These are phyloP conservation scores for Cercopithecus petaurista DNA, from an alignment of 2,797 vertebrate genomes.

Conservation along the genomic window DNA sequence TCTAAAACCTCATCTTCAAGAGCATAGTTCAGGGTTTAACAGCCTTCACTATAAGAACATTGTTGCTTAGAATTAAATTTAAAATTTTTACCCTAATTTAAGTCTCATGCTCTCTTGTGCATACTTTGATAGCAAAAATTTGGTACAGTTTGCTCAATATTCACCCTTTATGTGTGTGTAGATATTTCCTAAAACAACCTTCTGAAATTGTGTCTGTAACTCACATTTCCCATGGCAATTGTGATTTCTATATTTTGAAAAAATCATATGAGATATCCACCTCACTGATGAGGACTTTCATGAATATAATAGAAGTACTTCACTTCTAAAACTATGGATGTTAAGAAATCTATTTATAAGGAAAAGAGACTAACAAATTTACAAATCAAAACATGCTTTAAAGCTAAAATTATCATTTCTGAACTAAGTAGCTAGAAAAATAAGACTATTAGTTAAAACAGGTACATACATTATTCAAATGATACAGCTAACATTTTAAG, in stretches of 20 bases:
- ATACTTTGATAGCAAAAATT: slow-evolving; percentile 51
- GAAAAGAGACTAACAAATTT: slow-evolving; percentile 56
- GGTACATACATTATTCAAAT: slow-evolving; percentile 74
- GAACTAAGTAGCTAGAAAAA: slow-evolving; percentile 69
- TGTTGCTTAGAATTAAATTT: slow-evolving; percentile 58
- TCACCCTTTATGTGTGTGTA: slow-evolving; percentile 48
- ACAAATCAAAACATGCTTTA: slow-evolving; percentile 64
- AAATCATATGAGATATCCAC: slow-evolving; percentile 25
- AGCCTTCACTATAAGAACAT: slow-evolving; percentile 27
- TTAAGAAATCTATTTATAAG: slow-evolving; percentile 60
- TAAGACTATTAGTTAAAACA: slow-evolving; percentile 72
- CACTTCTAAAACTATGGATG: slow-evolving; percentile 53
- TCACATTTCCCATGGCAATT: slow-evolving; percentile 38
- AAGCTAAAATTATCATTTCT: slow-evolving; percentile 68
- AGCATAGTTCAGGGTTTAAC: slow-evolving; percentile 10
- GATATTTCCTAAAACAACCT: slow-evolving; percentile 45
- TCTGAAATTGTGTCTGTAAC: slow-evolving; percentile 44
- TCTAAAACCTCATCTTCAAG: background rate
- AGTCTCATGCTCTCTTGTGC: slow-evolving; percentile 26
- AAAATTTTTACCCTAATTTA: slow-evolving; percentile 51
- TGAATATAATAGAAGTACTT: slow-evolving; percentile 49
- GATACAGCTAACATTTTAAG: slow-evolving; percentile 67
- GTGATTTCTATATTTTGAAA: slow-evolving; percentile 1
- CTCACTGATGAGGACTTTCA: slow-evolving; percentile 43
- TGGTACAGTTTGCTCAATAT: slow-evolving; percentile 44